phyloP scores from a whole-genome alignment of 2,888 invertebrate species.

The Elmis aenea region DNA sequence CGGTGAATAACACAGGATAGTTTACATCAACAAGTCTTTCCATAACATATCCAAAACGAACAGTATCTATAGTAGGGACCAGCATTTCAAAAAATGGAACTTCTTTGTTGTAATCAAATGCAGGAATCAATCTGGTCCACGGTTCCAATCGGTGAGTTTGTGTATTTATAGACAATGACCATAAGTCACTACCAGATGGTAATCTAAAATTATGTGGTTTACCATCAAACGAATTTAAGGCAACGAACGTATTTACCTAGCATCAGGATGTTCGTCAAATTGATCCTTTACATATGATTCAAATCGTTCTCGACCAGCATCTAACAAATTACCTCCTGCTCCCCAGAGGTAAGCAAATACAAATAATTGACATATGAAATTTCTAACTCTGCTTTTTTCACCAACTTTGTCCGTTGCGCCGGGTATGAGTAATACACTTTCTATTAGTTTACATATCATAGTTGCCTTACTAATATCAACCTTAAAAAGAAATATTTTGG shows the following conservation, averaged over 20 bases:
- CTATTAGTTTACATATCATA: slow-evolving; percentile 69
- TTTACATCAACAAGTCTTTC: slow-evolving; percentile 66
- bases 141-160: slow-evolving; percentile 63
- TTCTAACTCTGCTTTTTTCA: slow-evolving; percentile 59
- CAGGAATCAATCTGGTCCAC: slow-evolving; percentile 76
- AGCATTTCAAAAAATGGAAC: slow-evolving; percentile 83
- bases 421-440: slow-evolving; percentile 62
- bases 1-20: slow-evolving; percentile 82
- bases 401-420: slow-evolving; percentile 46
- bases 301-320: slow-evolving; percentile 62
- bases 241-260: slow-evolving; percentile 52
- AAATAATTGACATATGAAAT: slow-evolving; percentile 70
- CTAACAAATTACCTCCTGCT: slow-evolving; percentile 77
- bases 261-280: slow-evolving; percentile 65
- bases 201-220: slow-evolving; percentile 49
- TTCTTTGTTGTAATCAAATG: slow-evolving; percentile 63
- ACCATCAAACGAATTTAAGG: not conserved
- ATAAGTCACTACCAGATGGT: slow-evolving; percentile 65
- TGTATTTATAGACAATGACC: slow-evolving; percentile 72
- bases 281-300: slow-evolving; percentile 65
- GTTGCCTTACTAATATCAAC: slow-evolving; percentile 78
- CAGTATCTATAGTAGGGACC: slow-evolving; percentile 88
- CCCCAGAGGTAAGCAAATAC: slow-evolving; percentile 81
- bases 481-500: slow-evolving; percentile 44
- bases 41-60: slow-evolving; percentile 77